Base-by-base conservation (phyloP, 2,797 vertebrate genomes). In the Pristis pectinata region DNA sequence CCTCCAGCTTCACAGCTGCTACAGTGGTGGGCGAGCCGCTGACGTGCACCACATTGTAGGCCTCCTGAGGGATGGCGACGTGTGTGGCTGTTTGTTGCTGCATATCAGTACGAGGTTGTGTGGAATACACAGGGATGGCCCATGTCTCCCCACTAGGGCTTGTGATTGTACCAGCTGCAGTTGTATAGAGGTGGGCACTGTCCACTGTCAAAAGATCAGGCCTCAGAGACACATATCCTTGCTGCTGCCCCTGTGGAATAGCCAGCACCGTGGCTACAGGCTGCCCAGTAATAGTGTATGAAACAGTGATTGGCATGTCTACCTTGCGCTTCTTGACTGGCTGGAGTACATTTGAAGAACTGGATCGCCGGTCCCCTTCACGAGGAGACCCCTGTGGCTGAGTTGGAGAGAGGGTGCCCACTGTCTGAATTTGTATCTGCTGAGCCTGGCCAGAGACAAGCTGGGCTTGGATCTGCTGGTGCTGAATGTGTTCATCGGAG, bases 61-160 rank as follows among this genome's bases (percentile, higher is more conserved):
- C 98, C 96, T 99, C 99, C 97, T 99, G 99, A 95, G 98, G 99
- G 97, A 99, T 99, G 96, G 98, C 98, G 61, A 99, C 99, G 96
- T 99, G 99, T 22, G 98, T 99, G 96, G 99, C 98, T 96, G 98
- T 99, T 95, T 99, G 98, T 95, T 98, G 96, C 97, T 98, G 97
- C 97, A 98, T 95, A 97, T 97, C 96, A 96, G 98, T 96, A 96
- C 97, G 95, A 95, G 98, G 97, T 0, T 98, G 98, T 95, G 98
- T 98, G 10, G 98, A 99, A 96, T 99, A 99, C 96, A 99, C 98
- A 0, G 98, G 99, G 97, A 99, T 99, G 97, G 99, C 99, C 99
- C 99, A 99, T 83, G 99, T 99, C 97, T 99, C 99, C 95, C 99
- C 99, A 80, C 98, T 99, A 95, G 99, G 98, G 97, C 98, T 99